A percentile compares a stretch with the other conserved stretches of the same genome.
These are phyloP conservation scores for Manduca sexta DNA, from an alignment of 1,140 invertebrate species.

Conservation along the genomic window DNA sequence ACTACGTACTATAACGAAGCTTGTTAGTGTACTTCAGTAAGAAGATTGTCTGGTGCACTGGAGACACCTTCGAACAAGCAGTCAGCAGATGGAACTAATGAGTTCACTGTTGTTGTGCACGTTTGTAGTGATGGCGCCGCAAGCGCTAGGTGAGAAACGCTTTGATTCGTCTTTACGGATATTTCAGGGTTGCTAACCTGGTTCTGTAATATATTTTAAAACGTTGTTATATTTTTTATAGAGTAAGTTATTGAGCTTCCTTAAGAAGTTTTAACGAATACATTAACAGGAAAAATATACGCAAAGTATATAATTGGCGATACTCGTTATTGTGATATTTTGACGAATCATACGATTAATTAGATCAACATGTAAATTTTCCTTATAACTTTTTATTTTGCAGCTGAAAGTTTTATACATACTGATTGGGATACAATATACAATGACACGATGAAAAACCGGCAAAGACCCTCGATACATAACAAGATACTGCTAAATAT, in stretches of 20 bases:
- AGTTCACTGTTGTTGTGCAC: constrained; percentile 51
- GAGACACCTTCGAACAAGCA: constrained; percentile 44
- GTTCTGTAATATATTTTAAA: no score
- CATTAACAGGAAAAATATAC: no score
- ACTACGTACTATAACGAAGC: constrained; percentile 53
- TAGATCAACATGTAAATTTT: no score
- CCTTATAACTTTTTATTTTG: no score
- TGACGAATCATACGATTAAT: no score
- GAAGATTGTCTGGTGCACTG: constrained; percentile 49
- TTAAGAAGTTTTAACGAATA: no score
- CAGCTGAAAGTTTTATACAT: background rate
- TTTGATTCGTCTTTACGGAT: no score
- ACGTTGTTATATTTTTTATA: no score
- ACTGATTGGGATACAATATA: constrained; percentile 7
- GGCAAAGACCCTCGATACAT: constrained; percentile 17
- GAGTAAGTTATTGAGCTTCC: no score
- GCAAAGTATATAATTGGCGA: no score
- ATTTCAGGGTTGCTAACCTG: no score
- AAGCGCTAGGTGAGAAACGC: constrained; percentile 37
- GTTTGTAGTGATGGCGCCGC: constrained; percentile 37
- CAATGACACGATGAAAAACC: constrained; percentile 14
- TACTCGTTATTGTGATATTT: no score
- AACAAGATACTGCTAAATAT: constrained; percentile 25
- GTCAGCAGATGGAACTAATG: constrained; percentile 61
- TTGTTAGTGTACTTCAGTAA: constrained; percentile 61